These are phyloP conservation scores for Apteryx mantelli DNA, from an alignment of 2,113 vertebrate genomes.

Conservation along the genomic window DNA sequence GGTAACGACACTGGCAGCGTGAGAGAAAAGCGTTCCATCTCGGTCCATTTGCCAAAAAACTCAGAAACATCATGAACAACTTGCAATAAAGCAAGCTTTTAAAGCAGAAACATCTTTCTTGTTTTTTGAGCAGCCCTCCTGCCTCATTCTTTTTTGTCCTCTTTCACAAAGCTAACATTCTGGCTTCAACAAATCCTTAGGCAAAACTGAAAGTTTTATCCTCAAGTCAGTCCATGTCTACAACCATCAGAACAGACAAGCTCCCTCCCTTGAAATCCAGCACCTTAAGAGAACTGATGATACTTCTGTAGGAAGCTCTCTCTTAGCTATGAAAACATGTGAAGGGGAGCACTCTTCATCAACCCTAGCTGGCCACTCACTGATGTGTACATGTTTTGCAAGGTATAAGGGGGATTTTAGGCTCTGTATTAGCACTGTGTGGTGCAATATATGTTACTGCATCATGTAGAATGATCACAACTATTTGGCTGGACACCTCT, in stretches of 20 bases:
- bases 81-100: neutral
- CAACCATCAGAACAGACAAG: neutral
- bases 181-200: neutral
- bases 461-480: neutral
- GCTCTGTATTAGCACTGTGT: accelerated
- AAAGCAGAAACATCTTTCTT: neutral
- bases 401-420: neutral
- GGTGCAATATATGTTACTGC: neutral
- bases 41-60: neutral
- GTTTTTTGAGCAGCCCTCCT: neutral
- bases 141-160: too few relatives aligned
- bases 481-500: neutral
- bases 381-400: neutral
- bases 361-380: neutral
- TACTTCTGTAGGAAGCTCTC: neutral
- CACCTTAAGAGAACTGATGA: neutral
- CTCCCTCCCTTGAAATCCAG: neutral
- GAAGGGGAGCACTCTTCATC: neutral
- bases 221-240: too few relatives aligned
- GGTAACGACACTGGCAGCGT: accelerated
- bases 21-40: neutral
- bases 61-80: neutral
- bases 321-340: neutral
- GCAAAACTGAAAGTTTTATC: neutral
- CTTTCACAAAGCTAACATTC: too few relatives aligned